These are phyloP conservation scores for Eulithis testata DNA, from an alignment of 2,888 invertebrate species.

Conservation along the genomic window DNA sequence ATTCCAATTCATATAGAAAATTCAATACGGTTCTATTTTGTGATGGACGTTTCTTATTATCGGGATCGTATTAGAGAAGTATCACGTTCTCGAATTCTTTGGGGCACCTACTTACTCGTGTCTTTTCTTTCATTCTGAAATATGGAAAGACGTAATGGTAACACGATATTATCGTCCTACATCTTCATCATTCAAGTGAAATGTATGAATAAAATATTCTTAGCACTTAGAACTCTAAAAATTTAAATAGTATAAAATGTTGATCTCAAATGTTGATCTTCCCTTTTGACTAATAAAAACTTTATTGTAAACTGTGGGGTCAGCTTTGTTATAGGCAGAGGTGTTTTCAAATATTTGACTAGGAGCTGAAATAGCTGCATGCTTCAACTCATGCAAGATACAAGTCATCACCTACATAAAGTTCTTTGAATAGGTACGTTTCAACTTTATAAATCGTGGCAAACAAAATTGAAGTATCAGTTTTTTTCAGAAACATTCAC, in stretches of 20 bases:
- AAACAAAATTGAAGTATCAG: background rate
- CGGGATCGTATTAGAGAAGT: constrained; percentile 17
- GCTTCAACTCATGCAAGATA: no score
- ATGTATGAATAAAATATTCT: background rate
- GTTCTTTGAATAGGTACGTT: background rate
- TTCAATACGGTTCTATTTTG: constrained; percentile 18
- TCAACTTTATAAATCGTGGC: background rate
- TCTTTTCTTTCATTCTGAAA: constrained; percentile 16
- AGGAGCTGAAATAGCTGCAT: no score
- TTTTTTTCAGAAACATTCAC: background rate
- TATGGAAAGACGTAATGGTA: constrained; percentile 14
- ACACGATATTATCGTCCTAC: constrained; percentile 12
- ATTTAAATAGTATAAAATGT: no score
- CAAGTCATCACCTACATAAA: no score
- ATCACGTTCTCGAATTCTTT: constrained; percentile 21
- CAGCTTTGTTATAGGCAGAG: no score
- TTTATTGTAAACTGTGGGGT: no score
- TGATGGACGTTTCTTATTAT: constrained; percentile 29
- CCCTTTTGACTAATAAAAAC: no score
- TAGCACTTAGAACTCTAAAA: no score
- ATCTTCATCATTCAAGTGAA: constrained; percentile 5
- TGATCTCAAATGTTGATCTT: no score
- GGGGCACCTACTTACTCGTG: constrained; percentile 27
- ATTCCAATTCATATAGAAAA: constrained; percentile 20
- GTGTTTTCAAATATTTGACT: no score